A percentile compares a stretch with the other conserved stretches of the same genome.
Conservation (phyloP, 2,797 vertebrate genomes). For the Cossypha heuglini region DNA sequence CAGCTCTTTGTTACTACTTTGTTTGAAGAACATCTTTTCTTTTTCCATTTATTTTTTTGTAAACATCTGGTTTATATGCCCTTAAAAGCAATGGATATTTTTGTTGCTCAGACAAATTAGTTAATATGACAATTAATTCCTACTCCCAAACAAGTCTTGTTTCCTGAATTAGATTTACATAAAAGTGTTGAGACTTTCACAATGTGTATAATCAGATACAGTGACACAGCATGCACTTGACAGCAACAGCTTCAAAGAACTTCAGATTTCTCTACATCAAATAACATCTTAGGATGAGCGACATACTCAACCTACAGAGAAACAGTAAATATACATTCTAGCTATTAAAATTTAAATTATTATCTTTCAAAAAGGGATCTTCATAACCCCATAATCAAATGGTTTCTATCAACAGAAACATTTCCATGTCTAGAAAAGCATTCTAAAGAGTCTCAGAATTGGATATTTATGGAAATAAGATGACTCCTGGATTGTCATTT, state of each 20-base stretch:
- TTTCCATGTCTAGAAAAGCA: constrained; percentile 11
- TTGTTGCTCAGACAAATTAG: neutral
- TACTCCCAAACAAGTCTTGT: neutral
- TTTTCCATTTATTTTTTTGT: neutral
- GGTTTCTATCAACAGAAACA: constrained; percentile 35
- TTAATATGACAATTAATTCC: constrained; percentile 4
- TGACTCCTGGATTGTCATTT: constrained; percentile 32
- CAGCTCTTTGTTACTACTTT: neutral
- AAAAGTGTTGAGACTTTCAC: neutral
- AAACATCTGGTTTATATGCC: neutral
- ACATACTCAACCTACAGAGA: constrained; percentile 34
- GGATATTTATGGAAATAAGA: constrained; percentile 57
- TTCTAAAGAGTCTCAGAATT: constrained; percentile 16
- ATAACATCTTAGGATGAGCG: constrained; percentile 25
- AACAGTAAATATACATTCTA: constrained; percentile 43
- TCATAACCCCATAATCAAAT: constrained; percentile 35
- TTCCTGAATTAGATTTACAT: neutral
- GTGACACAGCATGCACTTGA: constrained; percentile 21
- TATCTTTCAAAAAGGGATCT: constrained; percentile 37
- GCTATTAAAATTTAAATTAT: constrained; percentile 58
- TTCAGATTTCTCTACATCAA: constrained; percentile 54
- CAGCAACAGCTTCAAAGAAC: constrained; percentile 61
- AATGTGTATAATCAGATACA: constrained; percentile 28
- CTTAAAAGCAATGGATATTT: constrained; percentile 2
- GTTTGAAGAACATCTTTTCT: neutral